phyloP scores from a whole-genome alignment of 2,113 vertebrate genomes.

The Scomber colias region DNA sequence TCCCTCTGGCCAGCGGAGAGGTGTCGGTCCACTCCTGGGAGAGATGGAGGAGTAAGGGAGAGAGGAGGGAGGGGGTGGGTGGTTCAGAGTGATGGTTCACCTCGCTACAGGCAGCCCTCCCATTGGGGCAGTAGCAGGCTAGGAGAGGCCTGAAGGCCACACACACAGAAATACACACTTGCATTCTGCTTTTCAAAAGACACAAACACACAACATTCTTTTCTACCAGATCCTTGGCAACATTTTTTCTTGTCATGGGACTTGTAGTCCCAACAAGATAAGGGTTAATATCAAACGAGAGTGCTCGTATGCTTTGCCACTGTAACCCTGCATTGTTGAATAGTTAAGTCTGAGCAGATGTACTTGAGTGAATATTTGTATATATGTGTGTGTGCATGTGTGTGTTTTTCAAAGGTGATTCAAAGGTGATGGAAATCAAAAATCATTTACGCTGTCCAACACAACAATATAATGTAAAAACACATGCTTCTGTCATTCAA shows the following conservation, averaged over 20 bases:
- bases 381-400: constrained; percentile 35
- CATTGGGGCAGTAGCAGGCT: constrained; percentile 76
- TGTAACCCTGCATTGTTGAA: constrained; percentile 75
- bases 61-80: constrained; percentile 69
- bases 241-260: constrained; percentile 75
- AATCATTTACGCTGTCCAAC: constrained; percentile 51
- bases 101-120: constrained; percentile 83
- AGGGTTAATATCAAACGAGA: constrained; percentile 84
- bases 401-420: constrained; percentile 23
- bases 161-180: constrained; percentile 64
- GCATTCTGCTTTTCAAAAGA: constrained; percentile 68
- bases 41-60: constrained; percentile 69
- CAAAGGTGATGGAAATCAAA: constrained; percentile 68
- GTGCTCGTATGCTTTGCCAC: constrained; percentile 73
- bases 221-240: constrained; percentile 74
- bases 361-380: constrained; percentile 43
- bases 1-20: constrained; percentile 79
- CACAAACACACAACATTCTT: constrained; percentile 66
- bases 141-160: constrained; percentile 81
- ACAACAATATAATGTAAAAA: constrained; percentile 63
- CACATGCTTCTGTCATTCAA: constrained; percentile 73
- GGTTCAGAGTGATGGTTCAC: constrained; percentile 81
- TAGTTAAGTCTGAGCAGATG: constrained; percentile 68
- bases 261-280: constrained; percentile 74
- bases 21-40: constrained; percentile 78